Conservation (phyloP, 2,113 vertebrate genomes). For the Riparia riparia region DNA sequence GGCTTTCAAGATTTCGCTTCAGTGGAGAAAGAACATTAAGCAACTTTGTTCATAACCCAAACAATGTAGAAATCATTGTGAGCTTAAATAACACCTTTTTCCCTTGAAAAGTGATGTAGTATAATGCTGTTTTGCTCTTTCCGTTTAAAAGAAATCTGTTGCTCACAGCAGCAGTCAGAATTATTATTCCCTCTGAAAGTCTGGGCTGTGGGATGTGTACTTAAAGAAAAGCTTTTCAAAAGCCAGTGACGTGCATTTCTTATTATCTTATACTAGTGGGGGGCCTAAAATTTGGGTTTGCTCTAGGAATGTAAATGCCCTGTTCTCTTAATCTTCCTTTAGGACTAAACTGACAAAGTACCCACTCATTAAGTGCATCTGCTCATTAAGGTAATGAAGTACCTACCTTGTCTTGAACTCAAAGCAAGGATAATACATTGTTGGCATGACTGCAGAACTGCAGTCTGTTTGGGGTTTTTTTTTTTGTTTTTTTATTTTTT, state of each 20-base stretch:
- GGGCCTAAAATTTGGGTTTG: conserved; percentile 21
- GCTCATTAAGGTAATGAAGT: conserved; percentile 63
- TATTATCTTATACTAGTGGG: conserved; percentile 30
- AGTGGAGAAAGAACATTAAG: conserved; percentile 25
- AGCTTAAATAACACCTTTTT: conserved; percentile 37
- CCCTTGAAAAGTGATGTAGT: neutral
- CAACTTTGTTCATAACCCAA: conserved; percentile 44
- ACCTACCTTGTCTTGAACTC: conserved; percentile 24
- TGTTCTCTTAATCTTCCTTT: conserved; percentile 43
- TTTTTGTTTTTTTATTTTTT: neutral
- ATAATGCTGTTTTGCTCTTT: conserved; percentile 17
- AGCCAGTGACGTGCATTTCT: neutral
- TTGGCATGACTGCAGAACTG: neutral
- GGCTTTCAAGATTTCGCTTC: neutral
- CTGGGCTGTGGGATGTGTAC: conserved; percentile 45
- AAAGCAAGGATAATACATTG: conserved; percentile 14
- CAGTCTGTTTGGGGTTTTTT: neutral
- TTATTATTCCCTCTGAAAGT: conserved; percentile 52
- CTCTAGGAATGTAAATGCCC: conserved; percentile 22
- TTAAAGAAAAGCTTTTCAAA: conserved; percentile 27
- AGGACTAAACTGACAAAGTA: conserved; percentile 50
- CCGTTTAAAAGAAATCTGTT: conserved; percentile 52
- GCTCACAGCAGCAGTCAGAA: conserved; percentile 38
- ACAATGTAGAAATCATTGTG: conserved; percentile 35
- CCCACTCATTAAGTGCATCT: conserved; percentile 57